Conservation (phyloP, 2,113 vertebrate genomes). For the Silurus glanis region DNA sequence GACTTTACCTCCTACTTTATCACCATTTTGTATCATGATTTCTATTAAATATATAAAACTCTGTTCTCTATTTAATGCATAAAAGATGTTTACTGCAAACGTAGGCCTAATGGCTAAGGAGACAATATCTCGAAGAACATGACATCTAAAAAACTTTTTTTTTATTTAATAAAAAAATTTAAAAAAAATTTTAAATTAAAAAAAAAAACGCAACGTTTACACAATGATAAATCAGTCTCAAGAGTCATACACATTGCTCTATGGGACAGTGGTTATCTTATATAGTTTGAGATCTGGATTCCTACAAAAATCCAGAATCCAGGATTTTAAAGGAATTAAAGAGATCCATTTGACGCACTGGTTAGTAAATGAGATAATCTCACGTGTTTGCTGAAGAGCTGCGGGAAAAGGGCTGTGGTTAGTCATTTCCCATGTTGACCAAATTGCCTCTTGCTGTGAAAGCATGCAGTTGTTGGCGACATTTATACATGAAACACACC, state of each 20-base stretch:
- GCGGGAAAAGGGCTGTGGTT: not conserved
- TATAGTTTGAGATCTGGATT: not conserved
- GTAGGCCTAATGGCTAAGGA: conserved; percentile 34
- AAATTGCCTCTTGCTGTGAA: conserved; percentile 15
- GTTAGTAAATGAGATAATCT: conserved; percentile 2
- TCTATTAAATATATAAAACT: no score
- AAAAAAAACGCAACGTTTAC: no score
- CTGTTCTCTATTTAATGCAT: no score
- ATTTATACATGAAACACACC: conserved; percentile 29
- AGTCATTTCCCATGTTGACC: conserved; percentile 20
- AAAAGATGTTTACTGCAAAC: conserved; percentile 45
- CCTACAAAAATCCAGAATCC: not conserved
- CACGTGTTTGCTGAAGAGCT: not conserved
- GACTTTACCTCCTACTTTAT: conserved; percentile 27
- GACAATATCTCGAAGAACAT: not conserved
- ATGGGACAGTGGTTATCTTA: not conserved
- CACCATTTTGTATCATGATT: conserved; percentile 22
- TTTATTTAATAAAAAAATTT: no score
- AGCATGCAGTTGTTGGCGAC: conserved; percentile 8
- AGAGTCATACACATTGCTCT: not conserved
- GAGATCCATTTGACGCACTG: no score
- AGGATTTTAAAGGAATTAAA: not conserved
- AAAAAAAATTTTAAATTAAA: no score
- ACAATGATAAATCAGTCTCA: not conserved
- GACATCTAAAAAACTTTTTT: not conserved